phyloP scores from a whole-genome alignment of 37 sponge, comb jelly and placozoan species.

The Aphrocallistes beatrix region DNA sequence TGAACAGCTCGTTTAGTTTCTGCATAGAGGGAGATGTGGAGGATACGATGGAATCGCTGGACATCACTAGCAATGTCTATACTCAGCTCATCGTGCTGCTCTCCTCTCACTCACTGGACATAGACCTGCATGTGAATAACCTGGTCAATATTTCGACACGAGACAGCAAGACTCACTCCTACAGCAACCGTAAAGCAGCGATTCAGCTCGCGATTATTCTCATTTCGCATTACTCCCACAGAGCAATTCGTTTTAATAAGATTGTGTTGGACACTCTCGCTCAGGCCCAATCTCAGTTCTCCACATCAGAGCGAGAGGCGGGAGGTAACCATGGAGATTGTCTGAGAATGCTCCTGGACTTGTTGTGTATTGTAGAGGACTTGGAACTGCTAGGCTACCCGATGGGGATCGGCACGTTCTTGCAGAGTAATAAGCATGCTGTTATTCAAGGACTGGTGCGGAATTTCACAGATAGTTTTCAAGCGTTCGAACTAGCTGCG shows the following conservation, averaged over 20 bases:
- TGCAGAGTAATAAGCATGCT: neutral
- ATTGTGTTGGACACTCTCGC: neutral
- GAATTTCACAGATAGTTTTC: neutral
- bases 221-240: neutral
- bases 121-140: neutral
- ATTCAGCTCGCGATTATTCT: conserved; percentile 17
- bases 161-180: neutral
- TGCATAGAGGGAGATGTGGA: neutral
- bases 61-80: neutral
- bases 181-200: neutral
- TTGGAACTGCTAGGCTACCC: neutral
- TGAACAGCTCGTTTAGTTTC: neutral
- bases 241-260: neutral
- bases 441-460: neutral
- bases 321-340: neutral
- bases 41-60: neutral
- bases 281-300: neutral
- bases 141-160: neutral
- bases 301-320: neutral
- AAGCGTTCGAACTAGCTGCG: neutral
- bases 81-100: neutral
- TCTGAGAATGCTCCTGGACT: neutral
- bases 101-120: neutral
- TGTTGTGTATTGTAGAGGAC: neutral
- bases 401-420: neutral